Evolutionary conservation across 1,140 invertebrate genomes (phyloP), one percentile per base, ranked within the genome.

Genomic region (Scaptomyza hsui): DNA sequence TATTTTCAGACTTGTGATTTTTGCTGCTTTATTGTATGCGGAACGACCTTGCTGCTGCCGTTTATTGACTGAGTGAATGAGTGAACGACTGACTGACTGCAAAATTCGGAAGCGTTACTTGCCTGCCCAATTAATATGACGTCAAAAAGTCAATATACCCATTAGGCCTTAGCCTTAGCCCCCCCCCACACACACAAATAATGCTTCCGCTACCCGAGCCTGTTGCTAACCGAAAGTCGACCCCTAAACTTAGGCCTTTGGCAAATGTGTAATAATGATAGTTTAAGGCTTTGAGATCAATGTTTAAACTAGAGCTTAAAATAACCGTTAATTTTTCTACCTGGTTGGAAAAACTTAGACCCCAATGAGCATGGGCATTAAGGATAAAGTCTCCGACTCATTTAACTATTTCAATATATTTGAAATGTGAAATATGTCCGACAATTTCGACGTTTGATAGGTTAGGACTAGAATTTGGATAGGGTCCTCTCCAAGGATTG

Each of bases 21-120:
- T 67, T 69, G 32, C 32, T 37, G 32, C n/a, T 47, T 47, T 41
- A 37, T 80, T 60, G 65, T 57, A 85, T 74, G 80, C 80, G 81
- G 81, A 81, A 86, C 82, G 82, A 88, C 82, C 82, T 88, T 88
- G 82, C 64, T 88, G 72, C 26, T 2, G 26, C 26, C 26, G 5
- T 29, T 9, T 6, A 69, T 57, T 60, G 42, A 72, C 49, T 74
- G 48, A 57, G 47, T 65, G 56, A 60, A 51, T 73, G 41, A 70
- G 44, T 79, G 72, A 24, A 32, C 39, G 48, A 78, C 68, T 26
- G 15, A 70, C 49, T 62, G 57, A 63, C 39, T 73, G 64, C 51
- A 45, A n/a, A 37, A 68, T 68, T 72, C 63, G 63, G 67, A 75
- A 75, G 67, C 62, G 49, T 69, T 57, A 16, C 44, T 56, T 45